Base-by-base conservation (phyloP, 2,888 invertebrate genomes). In the Macaria notata region DNA sequence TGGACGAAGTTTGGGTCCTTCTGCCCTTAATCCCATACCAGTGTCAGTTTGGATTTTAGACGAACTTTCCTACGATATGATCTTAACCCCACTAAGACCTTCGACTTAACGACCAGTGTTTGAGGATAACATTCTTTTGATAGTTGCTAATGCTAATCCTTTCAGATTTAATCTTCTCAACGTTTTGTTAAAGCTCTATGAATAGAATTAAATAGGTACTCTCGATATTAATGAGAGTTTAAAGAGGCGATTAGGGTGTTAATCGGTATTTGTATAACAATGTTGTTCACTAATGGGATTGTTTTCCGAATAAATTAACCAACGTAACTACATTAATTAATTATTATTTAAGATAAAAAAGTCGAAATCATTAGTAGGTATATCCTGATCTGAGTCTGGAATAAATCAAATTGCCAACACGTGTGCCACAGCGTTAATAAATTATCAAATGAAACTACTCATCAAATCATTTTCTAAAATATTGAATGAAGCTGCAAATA, bases 1-100 rank as follows among this genome's bases (percentile, higher is more conserved):
- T 72, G 68, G 69, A 46, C 62, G 58, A 80, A 81, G 75, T 80
- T 81, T 68, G 62, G 71, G 77, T 78, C 77, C 75, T 70, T 75
- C 67, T 64, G 54, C 64, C 68, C 72, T 64, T 77, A 80, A 82
- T 76, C 76, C 77, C 66, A 66, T 69, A 66, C 64, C 73, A 73
- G 72, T 75, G 75, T 74, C 73, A 70, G 72, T 72, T 64, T 63
- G 66, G 70, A 75, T 78, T 78, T 78, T 71, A 71, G 67, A 71
- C 66, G 50, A 75, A 80, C 73, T 78, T 75, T 71, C 67, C 52
- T 64, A 66, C 75, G 73, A 73, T 75, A 75, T 71, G 65, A 70
- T 71, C 73, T 71, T 68, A 53, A 51, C 57, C 59, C 54, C 62
- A 62, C 63, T 64, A 63, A 64, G 59, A 61, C 59, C 62, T 59